Conservation (phyloP, 2,113 vertebrate genomes). For the Corythoichthys haematopterus region DNA sequence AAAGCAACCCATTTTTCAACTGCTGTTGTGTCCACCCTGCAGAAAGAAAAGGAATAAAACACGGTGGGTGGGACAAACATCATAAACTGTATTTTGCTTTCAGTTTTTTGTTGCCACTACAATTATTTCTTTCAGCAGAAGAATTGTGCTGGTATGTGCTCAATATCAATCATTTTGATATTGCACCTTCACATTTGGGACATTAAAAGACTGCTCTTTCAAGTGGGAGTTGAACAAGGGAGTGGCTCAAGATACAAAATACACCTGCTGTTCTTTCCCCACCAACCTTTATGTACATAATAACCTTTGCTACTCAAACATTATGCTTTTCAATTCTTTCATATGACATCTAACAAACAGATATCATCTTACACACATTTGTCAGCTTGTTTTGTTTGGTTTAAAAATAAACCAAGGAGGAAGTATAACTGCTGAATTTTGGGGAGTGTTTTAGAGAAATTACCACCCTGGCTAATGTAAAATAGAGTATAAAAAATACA, state of each 20-base stretch:
- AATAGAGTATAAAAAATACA: too few relatives aligned
- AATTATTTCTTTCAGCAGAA: neutral
- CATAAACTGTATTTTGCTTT: neutral
- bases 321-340: conserved; percentile 15
- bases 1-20: conserved; percentile 68
- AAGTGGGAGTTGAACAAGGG: neutral
- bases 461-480: too few relatives aligned
- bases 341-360: conserved; percentile 4
- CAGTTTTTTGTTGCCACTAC: neutral
- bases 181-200: neutral
- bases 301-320: conserved; percentile 42
- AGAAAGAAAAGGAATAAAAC: neutral
- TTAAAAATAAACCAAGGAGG: conserved; percentile 7
- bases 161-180: neutral
- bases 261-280: conserved; percentile 29
- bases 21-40: conserved; percentile 30
- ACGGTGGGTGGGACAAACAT: neutral
- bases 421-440: conserved; percentile 4
- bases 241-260: neutral
- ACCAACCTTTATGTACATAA: conserved; percentile 12
- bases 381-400: conserved; percentile 10
- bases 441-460: neutral
- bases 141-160: neutral
- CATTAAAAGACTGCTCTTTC: neutral
- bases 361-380: neutral